These are phyloP conservation scores for Pemphigus obesinymphae DNA, from an alignment of 1,140 invertebrate species.

Conservation along the genomic window DNA sequence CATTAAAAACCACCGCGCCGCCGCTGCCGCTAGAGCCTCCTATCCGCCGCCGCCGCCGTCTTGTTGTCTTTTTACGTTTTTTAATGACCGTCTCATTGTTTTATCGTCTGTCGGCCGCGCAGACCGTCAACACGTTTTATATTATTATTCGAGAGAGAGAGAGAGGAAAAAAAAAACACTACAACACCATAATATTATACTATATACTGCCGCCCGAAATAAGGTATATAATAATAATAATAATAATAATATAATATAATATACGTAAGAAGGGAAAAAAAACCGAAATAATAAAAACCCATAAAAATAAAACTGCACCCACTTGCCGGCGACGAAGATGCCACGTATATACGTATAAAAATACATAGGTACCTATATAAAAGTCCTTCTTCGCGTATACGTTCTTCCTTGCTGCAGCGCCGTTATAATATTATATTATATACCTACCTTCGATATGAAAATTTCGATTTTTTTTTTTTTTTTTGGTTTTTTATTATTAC, in stretches of 20 bases:
- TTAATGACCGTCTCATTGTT: constrained; percentile 36
- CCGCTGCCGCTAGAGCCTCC: not conserved
- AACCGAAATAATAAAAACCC: constrained; percentile 32
- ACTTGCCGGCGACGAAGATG: constrained; percentile 12
- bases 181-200: not conserved
- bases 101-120: constrained; percentile 28
- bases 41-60: not conserved
- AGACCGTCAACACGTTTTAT: constrained; percentile 39
- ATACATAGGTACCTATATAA: not conserved
- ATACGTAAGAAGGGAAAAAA: not conserved
- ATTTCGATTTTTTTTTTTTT: not conserved
- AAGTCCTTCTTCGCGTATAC: not conserved
- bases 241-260: constrained; percentile 2
- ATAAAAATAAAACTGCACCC: constrained; percentile 39
- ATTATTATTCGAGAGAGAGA: constrained; percentile 30
- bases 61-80: not conserved
- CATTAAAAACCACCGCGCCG: constrained; percentile 15
- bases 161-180: too few species aligned
- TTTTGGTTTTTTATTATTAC: too few species aligned
- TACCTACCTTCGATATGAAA: too few species aligned
- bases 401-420: not conserved
- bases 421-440: too few species aligned
- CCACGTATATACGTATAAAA: not conserved
- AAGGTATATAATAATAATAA: not conserved
- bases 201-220: not conserved